Base-by-base conservation (phyloP, 1,140 invertebrate species). In the Drosophila kurseongensis region DNA sequence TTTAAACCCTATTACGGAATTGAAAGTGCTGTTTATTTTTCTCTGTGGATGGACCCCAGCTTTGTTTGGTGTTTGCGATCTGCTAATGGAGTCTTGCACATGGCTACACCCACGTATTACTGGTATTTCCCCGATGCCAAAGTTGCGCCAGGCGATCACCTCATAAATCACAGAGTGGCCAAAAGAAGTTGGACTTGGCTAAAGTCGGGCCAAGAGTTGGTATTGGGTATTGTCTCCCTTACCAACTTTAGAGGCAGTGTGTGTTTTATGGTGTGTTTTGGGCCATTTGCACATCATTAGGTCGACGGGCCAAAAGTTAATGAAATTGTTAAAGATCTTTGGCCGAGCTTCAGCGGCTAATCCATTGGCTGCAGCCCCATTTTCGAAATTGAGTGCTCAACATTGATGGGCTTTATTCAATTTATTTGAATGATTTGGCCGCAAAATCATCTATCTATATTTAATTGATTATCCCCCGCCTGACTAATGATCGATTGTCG, bases 111-210 rank as follows among this genome's bases (percentile, higher is more conserved):
- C 63, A 77, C 75, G 52, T 42, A 35, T 23, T 4, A n/a, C 9
- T 67, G 73, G 65, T 71, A 71, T 62, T 76, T 78, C 75, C 75
- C 45, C 36, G 51, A 41, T 60, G 60, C 27, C 73, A 62, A 35
- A 56, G 74, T 72, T 72, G 68, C 68, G 68, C 55, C 57, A 61
- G 65, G 41, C 73, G 55, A 57, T 77, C 65, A 69, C 58, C 74
- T 77, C 65, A 78, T 77, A 78, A 78, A 78, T 78, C 74, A 78
- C 54, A 77, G 69, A 77, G 45, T 42, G 40, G 58, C 74, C 74
- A 78, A 76, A 77, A 77, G 63, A 78, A 77, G 75, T 78, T 63
- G 75, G 62, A 62, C 38, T 27, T 23, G 38, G 59, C 18, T 8
- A 32, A 16, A 67, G 63, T 48, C 58, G 32, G 58, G 29, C 60